Percentiles rank a stretch among this genome's conserved stretches.
Evolutionary conservation across 2,113 vertebrate species (phyloP).

Genomic region (Periophthalmodon schlosseri): DNA sequence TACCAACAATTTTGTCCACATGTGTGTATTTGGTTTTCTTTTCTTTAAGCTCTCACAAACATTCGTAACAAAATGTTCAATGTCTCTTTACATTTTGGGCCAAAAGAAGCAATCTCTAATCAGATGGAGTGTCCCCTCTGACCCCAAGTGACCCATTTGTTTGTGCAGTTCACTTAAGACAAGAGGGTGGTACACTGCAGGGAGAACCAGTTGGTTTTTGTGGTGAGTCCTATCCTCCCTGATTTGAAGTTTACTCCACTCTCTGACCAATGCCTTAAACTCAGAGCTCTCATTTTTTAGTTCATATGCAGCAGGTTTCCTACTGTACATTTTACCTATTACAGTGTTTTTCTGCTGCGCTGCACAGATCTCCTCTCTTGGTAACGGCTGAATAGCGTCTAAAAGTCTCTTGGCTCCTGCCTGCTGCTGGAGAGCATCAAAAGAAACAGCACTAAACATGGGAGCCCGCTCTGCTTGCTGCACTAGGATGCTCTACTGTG

Average conservation of each 20-base stretch:
- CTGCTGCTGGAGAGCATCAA: neutral
- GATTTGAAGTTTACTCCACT: neutral
- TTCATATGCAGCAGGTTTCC: too few relatives aligned
- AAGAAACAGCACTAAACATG: neutral
- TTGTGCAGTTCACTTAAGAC: neutral
- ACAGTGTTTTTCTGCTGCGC: too few relatives aligned
- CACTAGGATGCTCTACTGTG: neutral
- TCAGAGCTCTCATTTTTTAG: neutral
- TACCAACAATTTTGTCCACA: too few relatives aligned
- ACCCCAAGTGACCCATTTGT: neutral
- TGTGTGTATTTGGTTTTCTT: neutral
- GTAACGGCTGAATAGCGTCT: too few relatives aligned
- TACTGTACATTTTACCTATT: too few relatives aligned
- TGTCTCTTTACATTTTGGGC: constrained; percentile 26
- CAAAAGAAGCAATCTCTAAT: constrained; percentile 17
- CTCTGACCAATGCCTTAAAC: neutral
- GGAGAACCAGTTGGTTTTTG: neutral
- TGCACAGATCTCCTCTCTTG: too few relatives aligned
- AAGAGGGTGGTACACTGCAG: neutral
- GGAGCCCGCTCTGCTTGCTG: neutral
- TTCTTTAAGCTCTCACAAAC: constrained; percentile 23
- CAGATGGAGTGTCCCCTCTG: neutral
- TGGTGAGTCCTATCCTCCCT: neutral
- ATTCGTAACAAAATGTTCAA: constrained; percentile 15
- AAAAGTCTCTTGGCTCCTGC: too few relatives aligned